phyloP scores from a whole-genome alignment of 2,797 vertebrate species.

The Sebastes cheni region DNA sequence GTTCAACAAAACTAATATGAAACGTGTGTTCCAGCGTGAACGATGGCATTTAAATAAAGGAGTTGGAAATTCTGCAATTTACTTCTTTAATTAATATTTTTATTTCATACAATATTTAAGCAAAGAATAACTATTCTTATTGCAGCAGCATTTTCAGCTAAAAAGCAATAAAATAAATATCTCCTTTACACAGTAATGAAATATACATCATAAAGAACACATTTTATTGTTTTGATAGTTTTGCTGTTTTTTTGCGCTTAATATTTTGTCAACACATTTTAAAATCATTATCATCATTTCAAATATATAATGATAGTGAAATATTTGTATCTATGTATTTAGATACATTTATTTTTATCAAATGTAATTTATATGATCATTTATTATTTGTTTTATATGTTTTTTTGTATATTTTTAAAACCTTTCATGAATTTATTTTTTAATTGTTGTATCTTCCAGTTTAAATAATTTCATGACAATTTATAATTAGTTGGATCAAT shows the following conservation, averaged over 20 bases:
- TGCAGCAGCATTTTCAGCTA: not conserved
- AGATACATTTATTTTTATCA: not conserved
- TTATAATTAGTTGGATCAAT: not conserved
- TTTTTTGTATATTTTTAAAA: not conserved
- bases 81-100: not conserved
- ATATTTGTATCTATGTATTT: not conserved
- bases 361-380: not conserved
- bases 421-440: not conserved
- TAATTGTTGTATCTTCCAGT: not conserved
- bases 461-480: not conserved
- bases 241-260: not conserved
- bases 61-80: not conserved
- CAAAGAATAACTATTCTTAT: not conserved
- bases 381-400: not conserved
- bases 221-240: not conserved
- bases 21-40: not conserved
- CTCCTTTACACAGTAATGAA: not conserved
- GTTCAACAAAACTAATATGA: not conserved
- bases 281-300: not conserved
- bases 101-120: not conserved
- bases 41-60: not conserved
- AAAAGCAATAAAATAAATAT: not conserved
- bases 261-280: not conserved
- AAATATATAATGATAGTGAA: not conserved
- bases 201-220: not conserved